Base-by-base conservation (phyloP, 2,888 invertebrate species). In the Campoplex nolae region DNA sequence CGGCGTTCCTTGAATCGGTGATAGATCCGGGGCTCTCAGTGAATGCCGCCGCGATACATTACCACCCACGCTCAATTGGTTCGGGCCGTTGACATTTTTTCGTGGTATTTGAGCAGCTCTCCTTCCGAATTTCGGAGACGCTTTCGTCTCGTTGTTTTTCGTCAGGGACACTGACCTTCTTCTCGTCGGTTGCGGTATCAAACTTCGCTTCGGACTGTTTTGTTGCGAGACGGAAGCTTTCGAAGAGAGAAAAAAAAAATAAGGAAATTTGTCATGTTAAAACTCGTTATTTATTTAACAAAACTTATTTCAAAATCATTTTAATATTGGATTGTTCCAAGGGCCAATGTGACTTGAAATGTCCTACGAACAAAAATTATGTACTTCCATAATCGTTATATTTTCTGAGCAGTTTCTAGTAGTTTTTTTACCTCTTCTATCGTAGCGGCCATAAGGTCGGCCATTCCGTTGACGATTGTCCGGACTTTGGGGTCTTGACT, bases 401-500 rank as follows among this genome's bases (percentile, higher is more conserved):
- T 28, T 58, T 0, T 58, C 28, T 13, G 23, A 11, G 58, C 38
- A 38, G 38, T 56, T 45, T 4, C 16, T 58, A 35, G 28, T 23
- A 23, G 23, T 23, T 23, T 18, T 18, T 58, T 88, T 86, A 93
- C 93, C 89, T 90, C 91, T 88, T 70, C 90, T 90, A 56, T 93
- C 93, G 71, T 74, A 79, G 48, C 82, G 88, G 86, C 88, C 90
- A 8, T 77, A 56, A 70, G 79, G 75, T 35, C 88, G 86, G 51
- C 86, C 86, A 32, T 45, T 73, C 9, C 77, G 71, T 28, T 88
- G 88, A 38, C 77, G 83, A 56, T 88, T 86, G n/a, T 92, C 93
- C 54, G 96, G 96, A 18, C 96, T 96, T 73, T 95, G 95, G 86
- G 96, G 95, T 16, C 96, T 95, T 7, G 96, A 96, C 8, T 95